phyloP scores from a whole-genome alignment of 1,140 invertebrate species.

The Calephelis nemesis region DNA sequence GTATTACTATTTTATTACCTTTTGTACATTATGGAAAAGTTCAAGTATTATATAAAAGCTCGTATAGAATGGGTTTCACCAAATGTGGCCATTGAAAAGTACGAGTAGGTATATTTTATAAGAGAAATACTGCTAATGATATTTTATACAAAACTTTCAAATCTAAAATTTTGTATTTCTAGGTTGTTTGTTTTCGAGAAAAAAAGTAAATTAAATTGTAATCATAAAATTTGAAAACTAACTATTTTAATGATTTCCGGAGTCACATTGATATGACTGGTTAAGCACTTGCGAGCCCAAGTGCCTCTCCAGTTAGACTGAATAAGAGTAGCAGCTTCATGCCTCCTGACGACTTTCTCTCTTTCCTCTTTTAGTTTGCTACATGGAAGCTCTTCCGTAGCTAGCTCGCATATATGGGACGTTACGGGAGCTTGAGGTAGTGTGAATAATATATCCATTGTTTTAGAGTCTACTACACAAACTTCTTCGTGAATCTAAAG shows the following conservation, averaged over 20 bases:
- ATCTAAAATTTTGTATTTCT: no score
- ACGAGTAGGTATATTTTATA: no score
- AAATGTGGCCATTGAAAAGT: no score
- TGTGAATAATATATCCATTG: conserved; percentile 20
- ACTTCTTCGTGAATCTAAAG: conserved; percentile 5
- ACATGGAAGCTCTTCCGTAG: conserved; percentile 51
- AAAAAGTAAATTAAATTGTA: no score
- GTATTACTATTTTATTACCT: no score
- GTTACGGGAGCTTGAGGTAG: conserved; percentile 32
- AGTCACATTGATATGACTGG: conserved; percentile 29
- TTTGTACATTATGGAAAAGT: no score
- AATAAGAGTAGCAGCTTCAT: conserved; percentile 56
- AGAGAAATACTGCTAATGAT: no score
- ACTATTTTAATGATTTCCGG: conserved; percentile 53
- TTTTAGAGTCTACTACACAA: neutral
- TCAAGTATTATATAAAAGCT: no score
- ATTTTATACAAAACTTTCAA: no score
- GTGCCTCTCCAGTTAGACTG: conserved; percentile 62
- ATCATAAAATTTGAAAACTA: conserved; percentile 23
- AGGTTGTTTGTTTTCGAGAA: no score
- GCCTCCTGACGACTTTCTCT: conserved; percentile 47
- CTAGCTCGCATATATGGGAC: conserved; percentile 50
- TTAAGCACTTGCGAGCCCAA: conserved; percentile 54
- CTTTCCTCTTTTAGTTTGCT: conserved; percentile 52
- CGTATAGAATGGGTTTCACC: no score